Base-by-base conservation (phyloP, 2,888 invertebrate species). In the Labia minor region DNA sequence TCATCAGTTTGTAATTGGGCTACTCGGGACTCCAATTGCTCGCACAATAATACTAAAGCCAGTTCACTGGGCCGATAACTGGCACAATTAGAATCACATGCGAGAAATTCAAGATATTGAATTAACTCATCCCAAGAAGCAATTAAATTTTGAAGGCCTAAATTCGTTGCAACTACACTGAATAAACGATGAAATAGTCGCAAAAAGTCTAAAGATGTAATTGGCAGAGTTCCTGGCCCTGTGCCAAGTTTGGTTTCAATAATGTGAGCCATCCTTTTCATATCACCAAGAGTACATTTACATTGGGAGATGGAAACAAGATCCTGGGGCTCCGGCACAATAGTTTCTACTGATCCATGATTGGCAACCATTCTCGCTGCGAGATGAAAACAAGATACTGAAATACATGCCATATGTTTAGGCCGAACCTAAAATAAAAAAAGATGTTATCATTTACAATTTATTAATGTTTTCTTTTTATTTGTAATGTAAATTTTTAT, bases 391-490 rank as follows among this genome's bases (percentile, higher is more conserved):
- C 92, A 90, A 69, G 92, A 87, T 37, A 93, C 86, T 16, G 91
- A 89, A 77, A 94, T 88, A 79, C 93, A 93, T 4, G 89, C 89
- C 79, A 94, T 85, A 79, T 92, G 92, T 76, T 90, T 92, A 65
- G 89, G 88, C 69, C 84, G 83, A 1, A 85, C 86, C 81, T 81
- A 71, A 4, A 71, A 72, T 19, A 66, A 72, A 72, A 72, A 69
- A 67, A 68, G 18, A 62, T 61, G 16, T 33, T 33, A n/a, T n/a
- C n/a, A n/a, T n/a, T n/a, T n/a, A n/a, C n/a, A n/a, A n/a, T n/a
- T n/a, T n/a, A n/a, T n/a, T n/a, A n/a, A n/a, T n/a, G n/a, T n/a
- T n/a, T n/a, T n/a, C n/a, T n/a, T n/a, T n/a, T n/a, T n/a, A n/a
- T n/a, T n/a, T n/a, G n/a, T n/a, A n/a, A n/a, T n/a, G n/a, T n/a